Evolutionary conservation across 2,797 vertebrate species (phyloP), one percentile per base, ranked within the genome.

Genomic region (Okamejei kenojei): DNA sequence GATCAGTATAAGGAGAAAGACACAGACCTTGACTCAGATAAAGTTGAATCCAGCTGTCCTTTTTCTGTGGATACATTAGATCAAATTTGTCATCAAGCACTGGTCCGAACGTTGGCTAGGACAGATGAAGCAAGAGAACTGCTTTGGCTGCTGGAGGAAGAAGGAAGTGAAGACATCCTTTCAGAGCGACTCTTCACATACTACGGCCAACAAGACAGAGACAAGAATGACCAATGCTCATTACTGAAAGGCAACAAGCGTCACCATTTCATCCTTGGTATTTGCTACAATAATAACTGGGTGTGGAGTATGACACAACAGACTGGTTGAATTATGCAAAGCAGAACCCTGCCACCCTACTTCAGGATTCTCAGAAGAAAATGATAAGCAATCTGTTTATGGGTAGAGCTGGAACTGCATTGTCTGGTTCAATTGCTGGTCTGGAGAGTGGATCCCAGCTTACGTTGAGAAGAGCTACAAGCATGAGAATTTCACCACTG

Each of bases 361-460:
- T 99, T 94, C 98, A 99, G 95, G 98, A 98, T 95, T 99, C 99
- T 0, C 98, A 99, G 94, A 99, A 99, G 96, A 99, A 99, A 95
- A 97, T 98, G 95, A 99, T 99, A 96, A 99, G 98, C 93, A 97
- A 96, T 90, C 95, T 99, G 94, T 99, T 99, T 90, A 96, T 97
- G n/a, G 97, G 98, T 90, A 97, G 98, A 0, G 96, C 97, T 0
- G 97, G 98, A 2, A 96, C 97, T 0, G 98, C 99, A 94, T 94
- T 99, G 93, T 99, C 98, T 0, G 98, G 98, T 76, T 99, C 99
- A 21, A 97, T 99, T 0, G 99, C 98, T 0, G 99, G 99, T 91
- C 96, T 99, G 94, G 99, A 99, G 94, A 98, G 98, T 0, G 98
- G 97, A 76, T 99, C 98, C 7, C 98, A 99, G 96, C 96, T 99